Percentiles rank a stretch among this genome's conserved stretches.
phyloP scores from a whole-genome alignment of 2,888 invertebrate genomes.

The Harpalus rufipes region DNA sequence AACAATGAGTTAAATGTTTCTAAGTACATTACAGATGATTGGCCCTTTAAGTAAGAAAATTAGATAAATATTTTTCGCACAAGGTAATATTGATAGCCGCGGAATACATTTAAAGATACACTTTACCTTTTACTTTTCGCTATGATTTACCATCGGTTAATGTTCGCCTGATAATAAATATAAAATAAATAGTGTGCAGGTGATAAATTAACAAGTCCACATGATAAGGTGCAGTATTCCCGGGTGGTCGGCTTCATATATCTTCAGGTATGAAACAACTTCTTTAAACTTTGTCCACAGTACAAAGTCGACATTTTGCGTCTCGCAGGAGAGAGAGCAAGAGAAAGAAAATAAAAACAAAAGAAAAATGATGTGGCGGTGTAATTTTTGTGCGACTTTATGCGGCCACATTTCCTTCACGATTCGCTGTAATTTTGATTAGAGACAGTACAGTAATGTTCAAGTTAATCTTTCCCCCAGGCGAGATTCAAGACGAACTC shows the following conservation, averaged over 20 bases:
- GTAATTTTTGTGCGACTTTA: slow-evolving; percentile 47
- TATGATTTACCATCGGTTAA: neutral
- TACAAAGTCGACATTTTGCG: slow-evolving; percentile 16
- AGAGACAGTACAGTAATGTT: slow-evolving; percentile 54
- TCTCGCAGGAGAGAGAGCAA: neutral
- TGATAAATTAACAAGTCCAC: slow-evolving; percentile 32
- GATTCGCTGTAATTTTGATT: slow-evolving; percentile 53
- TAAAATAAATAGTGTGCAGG: slow-evolving; percentile 32
- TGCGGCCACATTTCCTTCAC: slow-evolving; percentile 28
- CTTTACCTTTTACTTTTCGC: neutral
- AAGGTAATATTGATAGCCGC: too few species aligned
- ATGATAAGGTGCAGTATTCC: slow-evolving; percentile 34
- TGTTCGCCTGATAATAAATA: slow-evolving; percentile 6
- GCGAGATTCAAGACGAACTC: slow-evolving; percentile 51
- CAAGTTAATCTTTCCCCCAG: slow-evolving; percentile 56
- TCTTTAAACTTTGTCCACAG: slow-evolving; percentile 27
- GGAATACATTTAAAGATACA: neutral
- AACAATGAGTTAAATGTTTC: too few species aligned
- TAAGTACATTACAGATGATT: too few species aligned
- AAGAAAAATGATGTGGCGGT: slow-evolving; percentile 50
- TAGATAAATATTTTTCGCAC: too few species aligned
- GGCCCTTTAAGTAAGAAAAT: too few species aligned
- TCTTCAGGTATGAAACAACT: slow-evolving; percentile 42
- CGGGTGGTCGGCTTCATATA: slow-evolving; percentile 10
- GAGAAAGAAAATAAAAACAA: slow-evolving; percentile 46